Conservation (phyloP, 2,888 invertebrate genomes). For the Adineta ricciae region DNA sequence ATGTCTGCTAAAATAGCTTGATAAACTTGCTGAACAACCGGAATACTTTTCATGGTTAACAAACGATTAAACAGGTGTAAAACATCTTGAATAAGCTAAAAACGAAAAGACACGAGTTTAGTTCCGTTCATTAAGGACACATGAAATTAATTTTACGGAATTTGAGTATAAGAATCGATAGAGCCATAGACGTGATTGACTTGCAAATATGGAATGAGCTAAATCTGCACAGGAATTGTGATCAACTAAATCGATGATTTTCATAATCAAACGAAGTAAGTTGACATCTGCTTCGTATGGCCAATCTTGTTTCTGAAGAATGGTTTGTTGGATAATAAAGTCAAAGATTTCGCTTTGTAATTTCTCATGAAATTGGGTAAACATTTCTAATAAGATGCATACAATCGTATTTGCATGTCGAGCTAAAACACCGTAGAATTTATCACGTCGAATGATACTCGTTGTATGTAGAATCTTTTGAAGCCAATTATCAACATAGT, state of each 20-base stretch:
- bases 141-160: neutral
- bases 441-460: slow-evolving; percentile 57
- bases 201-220: slow-evolving; percentile 20
- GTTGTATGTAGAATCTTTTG: slow-evolving; percentile 29
- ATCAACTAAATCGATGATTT: slow-evolving; percentile 49
- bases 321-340: slow-evolving; percentile 14
- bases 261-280: slow-evolving; percentile 57
- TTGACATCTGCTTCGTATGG: slow-evolving; percentile 20
- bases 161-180: slow-evolving; percentile 24
- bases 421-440: slow-evolving; percentile 21
- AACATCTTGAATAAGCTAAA: slow-evolving; percentile 30
- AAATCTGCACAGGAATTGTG: neutral
- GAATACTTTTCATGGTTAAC: slow-evolving; percentile 33
- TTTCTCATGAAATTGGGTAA: slow-evolving; percentile 19
- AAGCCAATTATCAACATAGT: slow-evolving; percentile 23
- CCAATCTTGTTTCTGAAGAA: slow-evolving; percentile 20
- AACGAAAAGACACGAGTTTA: neutral
- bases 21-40: slow-evolving; percentile 59
- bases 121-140: too few species aligned
- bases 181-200: slow-evolving; percentile 25
- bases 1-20: slow-evolving; percentile 28
- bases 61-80: slow-evolving; percentile 24
- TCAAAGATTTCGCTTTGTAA: slow-evolving; percentile 11
- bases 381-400: slow-evolving; percentile 52
- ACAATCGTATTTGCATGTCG: slow-evolving; percentile 60